phyloP scores from a whole-genome alignment of 2,113 vertebrate genomes.

The Theristicus caerulescens region DNA sequence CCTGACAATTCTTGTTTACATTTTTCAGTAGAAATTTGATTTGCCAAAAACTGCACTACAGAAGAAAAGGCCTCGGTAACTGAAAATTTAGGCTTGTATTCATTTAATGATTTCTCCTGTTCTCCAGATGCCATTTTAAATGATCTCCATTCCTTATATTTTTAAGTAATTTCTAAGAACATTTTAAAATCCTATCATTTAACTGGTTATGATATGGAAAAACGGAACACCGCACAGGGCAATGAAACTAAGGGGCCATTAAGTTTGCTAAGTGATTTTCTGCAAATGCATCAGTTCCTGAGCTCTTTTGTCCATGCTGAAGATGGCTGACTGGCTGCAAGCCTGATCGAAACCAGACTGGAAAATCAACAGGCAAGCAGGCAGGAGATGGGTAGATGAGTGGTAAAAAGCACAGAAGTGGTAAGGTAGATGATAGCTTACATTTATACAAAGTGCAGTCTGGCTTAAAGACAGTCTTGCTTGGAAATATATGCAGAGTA shows the following conservation, averaged over 20 bases:
- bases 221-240: background rate
- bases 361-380: background rate
- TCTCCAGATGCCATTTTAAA: background rate
- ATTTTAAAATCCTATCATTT: background rate
- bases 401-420: background rate
- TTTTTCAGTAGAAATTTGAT: background rate
- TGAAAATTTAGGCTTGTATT: background rate
- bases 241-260: background rate
- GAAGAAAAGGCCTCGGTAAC: background rate
- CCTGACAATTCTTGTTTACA: background rate
- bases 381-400: background rate
- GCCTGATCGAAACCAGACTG: background rate
- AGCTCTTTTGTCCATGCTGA: background rate
- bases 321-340: background rate
- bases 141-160: background rate
- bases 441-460: background rate
- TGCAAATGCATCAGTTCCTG: background rate
- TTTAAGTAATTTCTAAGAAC: background rate
- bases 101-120: background rate
- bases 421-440: background rate
- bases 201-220: background rate
- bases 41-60: background rate
- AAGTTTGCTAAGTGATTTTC: background rate
- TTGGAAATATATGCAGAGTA: background rate
- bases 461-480: background rate